Percentiles rank a stretch among this genome's conserved stretches.
These are phyloP conservation scores for Daubentonia madagascariensis DNA, from an alignment of 2,113 vertebrate genomes.

Conservation along the genomic window DNA sequence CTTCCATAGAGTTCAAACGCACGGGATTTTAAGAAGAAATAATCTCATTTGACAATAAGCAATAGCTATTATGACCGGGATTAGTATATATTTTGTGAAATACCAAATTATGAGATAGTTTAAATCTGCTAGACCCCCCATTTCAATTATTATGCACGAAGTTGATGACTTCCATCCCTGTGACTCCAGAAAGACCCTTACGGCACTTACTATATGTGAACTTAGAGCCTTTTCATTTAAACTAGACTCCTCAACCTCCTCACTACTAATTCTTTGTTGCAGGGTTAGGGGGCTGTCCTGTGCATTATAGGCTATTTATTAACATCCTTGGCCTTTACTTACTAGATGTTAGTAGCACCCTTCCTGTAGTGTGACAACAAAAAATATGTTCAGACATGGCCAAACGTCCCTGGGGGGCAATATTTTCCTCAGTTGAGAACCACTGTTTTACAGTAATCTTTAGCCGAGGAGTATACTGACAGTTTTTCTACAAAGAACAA, in stretches of 20 bases:
- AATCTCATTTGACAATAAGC: background rate
- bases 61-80: background rate
- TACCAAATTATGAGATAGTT: background rate
- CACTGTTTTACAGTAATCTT: background rate
- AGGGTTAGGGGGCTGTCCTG: background rate
- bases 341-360: background rate
- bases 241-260: background rate
- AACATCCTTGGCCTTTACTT: background rate
- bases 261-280: background rate
- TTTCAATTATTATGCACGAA: background rate
- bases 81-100: slow-evolving; percentile 4
- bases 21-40: slow-evolving; percentile 4
- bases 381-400: background rate
- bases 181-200: background rate
- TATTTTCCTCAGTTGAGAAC: background rate
- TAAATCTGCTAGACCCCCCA: background rate
- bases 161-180: background rate
- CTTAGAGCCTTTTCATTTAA: background rate
- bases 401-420: background rate
- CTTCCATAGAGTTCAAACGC: slow-evolving; percentile 1
- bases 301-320: background rate
- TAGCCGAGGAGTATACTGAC: background rate
- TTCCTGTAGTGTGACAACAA: background rate
- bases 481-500: background rate
- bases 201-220: background rate